These are phyloP conservation scores for Temnothorax longispinosus DNA, from an alignment of 1,140 invertebrate genomes.

Conservation along the genomic window DNA sequence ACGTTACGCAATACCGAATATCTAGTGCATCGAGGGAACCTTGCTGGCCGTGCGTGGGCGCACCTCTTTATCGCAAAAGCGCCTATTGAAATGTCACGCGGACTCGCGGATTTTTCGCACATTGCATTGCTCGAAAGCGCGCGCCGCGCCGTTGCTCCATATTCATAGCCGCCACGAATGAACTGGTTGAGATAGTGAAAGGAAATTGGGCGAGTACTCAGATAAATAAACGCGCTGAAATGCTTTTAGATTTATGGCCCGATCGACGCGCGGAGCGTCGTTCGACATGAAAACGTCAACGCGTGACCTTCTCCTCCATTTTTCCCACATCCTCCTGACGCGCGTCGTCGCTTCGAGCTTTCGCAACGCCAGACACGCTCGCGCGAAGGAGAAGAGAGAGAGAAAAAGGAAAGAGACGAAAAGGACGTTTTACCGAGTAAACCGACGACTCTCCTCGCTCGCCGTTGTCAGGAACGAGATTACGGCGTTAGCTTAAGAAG, in stretches of 20 bases:
- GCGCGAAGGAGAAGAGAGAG: slow-evolving; percentile 8
- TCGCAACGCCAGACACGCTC: neutral
- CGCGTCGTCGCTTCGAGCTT: neutral
- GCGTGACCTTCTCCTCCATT: neutral
- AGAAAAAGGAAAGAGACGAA: neutral
- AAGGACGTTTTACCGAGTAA: slow-evolving; percentile 17
- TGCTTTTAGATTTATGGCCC: neutral
- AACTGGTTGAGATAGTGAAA: slow-evolving; percentile 65
- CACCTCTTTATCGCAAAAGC: slow-evolving; percentile 56
- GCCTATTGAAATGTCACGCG: slow-evolving; percentile 66
- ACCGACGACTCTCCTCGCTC: slow-evolving; percentile 58
- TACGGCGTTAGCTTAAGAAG: slow-evolving; percentile 50
- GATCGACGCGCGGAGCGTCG: neutral
- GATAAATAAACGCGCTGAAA: slow-evolving; percentile 35
- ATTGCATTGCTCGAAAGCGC: slow-evolving; percentile 57
- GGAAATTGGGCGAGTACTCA: slow-evolving; percentile 59
- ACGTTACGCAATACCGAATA: slow-evolving; percentile 42
- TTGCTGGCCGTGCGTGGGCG: slow-evolving; percentile 58
- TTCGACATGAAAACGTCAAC: neutral
- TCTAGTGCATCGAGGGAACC: slow-evolving; percentile 58
- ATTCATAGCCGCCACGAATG: slow-evolving; percentile 39
- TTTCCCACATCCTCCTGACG: neutral
- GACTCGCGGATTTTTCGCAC: slow-evolving; percentile 50
- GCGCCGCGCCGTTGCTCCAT: slow-evolving; percentile 24
- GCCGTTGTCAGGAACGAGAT: slow-evolving; percentile 70